Base-by-base conservation (phyloP, 2,888 invertebrate species). In the Anagyrus pseudococci region DNA sequence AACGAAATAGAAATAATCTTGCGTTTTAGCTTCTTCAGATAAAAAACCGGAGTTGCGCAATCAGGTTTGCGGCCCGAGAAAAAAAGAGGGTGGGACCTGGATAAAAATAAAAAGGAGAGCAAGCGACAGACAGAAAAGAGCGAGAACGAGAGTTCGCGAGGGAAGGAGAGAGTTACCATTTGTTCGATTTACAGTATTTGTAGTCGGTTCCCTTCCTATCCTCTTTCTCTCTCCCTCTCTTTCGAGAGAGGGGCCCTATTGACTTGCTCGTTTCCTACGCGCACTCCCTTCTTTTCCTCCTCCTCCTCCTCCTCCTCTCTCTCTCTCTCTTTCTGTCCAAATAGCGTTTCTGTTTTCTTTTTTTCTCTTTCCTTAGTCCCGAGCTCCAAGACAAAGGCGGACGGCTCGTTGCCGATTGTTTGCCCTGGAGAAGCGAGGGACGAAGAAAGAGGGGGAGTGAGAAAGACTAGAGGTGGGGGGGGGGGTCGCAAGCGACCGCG, bases 151-250 rank as follows among this genome's bases (percentile, higher is more conserved):
- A 54, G 41, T 53, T 25, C 57, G 33, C 19, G 41, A 65, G 40
- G 29, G 43, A 47, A 13, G 26, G 48, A 20, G 57, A 52, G 47
- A 52, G 58, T 57, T 57, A 43, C 37, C 58, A 52, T 61, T 60
- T 41, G 65, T 62, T 62, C 58, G 56, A 56, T 62, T 65, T 58
- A 41, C 58, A 65, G 58, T 65, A 61, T 65, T 62, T 65, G 61
- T 55, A 54, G 57, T 54, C 41, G 47, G 40, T 55, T 53, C 60
- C 56, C 53, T 60, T 64, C 58, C 43, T 58, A 54, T 64, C 29
- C 29, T 29, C 29, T n/a, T n/a, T n/a, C n/a, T n/a, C n/a, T n/a
- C n/a, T n/a, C n/a, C n/a, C n/a, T n/a, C n/a, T n/a, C 57, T 64
- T 55, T 58, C 65, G 55, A 64, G 58, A 62, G 66, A n/a, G n/a